Percentiles rank a stretch among this genome's conserved stretches.
These are phyloP conservation scores for Varanus salvator DNA, from an alignment of 2,113 vertebrate species.

Conservation along the genomic window DNA sequence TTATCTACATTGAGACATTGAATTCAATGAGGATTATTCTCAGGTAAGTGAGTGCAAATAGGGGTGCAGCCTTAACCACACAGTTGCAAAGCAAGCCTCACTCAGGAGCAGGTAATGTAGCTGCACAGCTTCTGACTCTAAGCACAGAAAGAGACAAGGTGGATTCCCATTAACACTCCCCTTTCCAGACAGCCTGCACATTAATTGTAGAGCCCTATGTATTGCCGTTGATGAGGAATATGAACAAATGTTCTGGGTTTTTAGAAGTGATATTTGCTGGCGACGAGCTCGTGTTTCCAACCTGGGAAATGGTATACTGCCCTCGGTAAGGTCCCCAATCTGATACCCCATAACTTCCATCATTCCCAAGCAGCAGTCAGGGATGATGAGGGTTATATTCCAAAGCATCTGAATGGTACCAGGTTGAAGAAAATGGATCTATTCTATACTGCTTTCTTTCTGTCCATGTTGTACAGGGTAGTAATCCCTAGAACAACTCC, in stretches of 20 bases:
- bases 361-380: no score
- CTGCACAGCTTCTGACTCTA: neutral
- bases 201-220: neutral
- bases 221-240: neutral
- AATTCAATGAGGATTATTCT: no score
- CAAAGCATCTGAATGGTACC: no score
- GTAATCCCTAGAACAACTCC: neutral
- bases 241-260: neutral
- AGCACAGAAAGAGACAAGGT: neutral
- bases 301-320: neutral
- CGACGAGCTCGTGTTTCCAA: neutral
- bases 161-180: neutral
- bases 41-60: no score
- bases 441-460: neutral
- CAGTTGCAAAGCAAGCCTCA: neutral
- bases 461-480: neutral
- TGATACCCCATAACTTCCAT: no score
- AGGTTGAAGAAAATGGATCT: neutral
- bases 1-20: no score
- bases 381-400: no score
- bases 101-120: neutral
- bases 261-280: neutral
- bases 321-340: neutral
- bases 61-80: neutral
- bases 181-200: neutral